These are phyloP conservation scores for Callosobruchus maculatus DNA, from an alignment of 2,888 invertebrate genomes.

Conservation along the genomic window DNA sequence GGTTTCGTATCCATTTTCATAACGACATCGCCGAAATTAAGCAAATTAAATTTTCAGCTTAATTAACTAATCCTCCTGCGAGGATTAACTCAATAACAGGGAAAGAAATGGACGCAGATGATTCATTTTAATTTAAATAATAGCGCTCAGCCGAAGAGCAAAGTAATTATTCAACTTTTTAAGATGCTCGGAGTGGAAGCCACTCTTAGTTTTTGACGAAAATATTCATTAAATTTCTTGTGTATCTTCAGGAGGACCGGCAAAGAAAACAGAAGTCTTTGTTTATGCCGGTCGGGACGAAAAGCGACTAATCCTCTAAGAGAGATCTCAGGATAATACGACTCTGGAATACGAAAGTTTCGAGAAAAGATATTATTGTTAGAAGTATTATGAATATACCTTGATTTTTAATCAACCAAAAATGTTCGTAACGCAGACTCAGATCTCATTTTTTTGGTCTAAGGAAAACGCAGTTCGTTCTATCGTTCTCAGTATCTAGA, in stretches of 20 bases:
- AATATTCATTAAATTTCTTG: neutral
- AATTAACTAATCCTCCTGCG: neutral
- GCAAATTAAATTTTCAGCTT: neutral
- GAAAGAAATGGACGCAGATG: neutral
- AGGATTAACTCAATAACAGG: neutral
- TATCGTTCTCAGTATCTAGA: too few species aligned
- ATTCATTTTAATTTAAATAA: neutral
- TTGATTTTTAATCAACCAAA: neutral
- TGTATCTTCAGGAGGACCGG: neutral
- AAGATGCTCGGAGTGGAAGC: neutral
- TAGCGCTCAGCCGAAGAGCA: neutral
- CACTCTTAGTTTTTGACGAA: neutral
- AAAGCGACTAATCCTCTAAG: neutral
- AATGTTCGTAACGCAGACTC: neutral
- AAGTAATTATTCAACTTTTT: neutral
- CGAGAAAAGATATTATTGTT: neutral
- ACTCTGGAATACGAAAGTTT: slow-evolving; percentile 1
- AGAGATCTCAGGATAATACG: neutral
- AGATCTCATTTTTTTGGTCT: too few species aligned
- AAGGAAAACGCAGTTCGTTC: too few species aligned
- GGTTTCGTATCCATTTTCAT: neutral
- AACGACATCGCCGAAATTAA: neutral
- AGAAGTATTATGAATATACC: neutral
- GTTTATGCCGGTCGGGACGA: neutral
- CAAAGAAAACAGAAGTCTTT: neutral